Evolutionary conservation across 2,888 invertebrate genomes (phyloP).

Genomic region (Melanophora roralis): DNA sequence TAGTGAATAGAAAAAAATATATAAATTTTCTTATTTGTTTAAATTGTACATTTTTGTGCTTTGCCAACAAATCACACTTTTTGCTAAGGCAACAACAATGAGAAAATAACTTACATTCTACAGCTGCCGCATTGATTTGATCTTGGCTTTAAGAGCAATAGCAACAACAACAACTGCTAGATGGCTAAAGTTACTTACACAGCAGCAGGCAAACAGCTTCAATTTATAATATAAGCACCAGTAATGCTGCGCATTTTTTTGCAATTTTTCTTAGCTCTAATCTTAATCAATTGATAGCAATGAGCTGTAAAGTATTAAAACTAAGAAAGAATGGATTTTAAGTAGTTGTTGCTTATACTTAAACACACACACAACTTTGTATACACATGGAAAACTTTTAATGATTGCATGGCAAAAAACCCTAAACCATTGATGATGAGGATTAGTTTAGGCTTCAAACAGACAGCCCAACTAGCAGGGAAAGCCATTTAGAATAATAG

Average conservation of each 20-base stretch:
- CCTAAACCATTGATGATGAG: conserved; percentile 40
- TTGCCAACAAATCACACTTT: conserved; percentile 61
- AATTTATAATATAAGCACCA: conserved; percentile 32
- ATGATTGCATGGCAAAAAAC: conserved; percentile 23
- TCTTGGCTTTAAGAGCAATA: conserved; percentile 11
- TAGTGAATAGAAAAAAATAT: neutral
- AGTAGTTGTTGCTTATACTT: conserved; percentile 38
- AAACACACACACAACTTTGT: neutral
- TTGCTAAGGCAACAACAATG: conserved; percentile 35
- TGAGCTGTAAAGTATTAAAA: conserved; percentile 16
- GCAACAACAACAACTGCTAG: neutral
- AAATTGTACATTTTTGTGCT: conserved; percentile 51
- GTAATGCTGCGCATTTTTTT: neutral
- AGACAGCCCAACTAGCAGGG: neutral
- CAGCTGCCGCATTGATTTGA: conserved; percentile 61
- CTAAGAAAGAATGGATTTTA: conserved; percentile 34
- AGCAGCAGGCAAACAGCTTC: conserved; percentile 5
- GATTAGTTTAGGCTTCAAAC: neutral
- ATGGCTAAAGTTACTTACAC: neutral
- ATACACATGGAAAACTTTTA: conserved; percentile 16
- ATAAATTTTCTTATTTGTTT: conserved; percentile 50
- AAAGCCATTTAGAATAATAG: conserved; percentile 31
- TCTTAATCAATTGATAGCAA: conserved; percentile 59
- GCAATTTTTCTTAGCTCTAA: conserved; percentile 32
- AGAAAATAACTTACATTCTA: conserved; percentile 57